Conservation (phyloP, 1,140 invertebrate species). For the Zophobas morio region DNA sequence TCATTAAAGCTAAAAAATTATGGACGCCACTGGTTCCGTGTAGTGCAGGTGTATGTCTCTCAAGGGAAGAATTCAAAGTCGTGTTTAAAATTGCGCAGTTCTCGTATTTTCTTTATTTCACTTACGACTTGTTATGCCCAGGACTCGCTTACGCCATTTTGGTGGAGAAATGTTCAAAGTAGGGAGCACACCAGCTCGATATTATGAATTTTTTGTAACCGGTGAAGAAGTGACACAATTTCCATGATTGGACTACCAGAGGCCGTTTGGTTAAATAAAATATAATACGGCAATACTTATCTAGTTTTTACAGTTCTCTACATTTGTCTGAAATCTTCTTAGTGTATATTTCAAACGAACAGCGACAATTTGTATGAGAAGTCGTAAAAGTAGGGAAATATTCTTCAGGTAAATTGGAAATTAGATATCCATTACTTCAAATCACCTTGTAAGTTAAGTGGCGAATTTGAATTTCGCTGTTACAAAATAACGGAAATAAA, state of each 20-base stretch:
- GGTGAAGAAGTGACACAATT: slow-evolving; percentile 49
- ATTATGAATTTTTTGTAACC: slow-evolving; percentile 47
- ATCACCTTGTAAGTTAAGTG: too few relatives aligned
- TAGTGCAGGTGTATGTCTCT: slow-evolving; percentile 34
- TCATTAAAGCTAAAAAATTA: slow-evolving; percentile 43
- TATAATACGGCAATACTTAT: slow-evolving; percentile 24
- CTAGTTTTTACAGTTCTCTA: not conserved
- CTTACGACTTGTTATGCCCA: slow-evolving; percentile 44
- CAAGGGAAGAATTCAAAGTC: slow-evolving; percentile 47
- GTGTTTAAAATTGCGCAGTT: slow-evolving; percentile 45
- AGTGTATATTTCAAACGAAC: not conserved
- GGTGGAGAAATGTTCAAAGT: slow-evolving; percentile 14
- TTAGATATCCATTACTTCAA: too few relatives aligned
- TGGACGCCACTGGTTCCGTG: slow-evolving; percentile 22
- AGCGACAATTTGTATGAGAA: not conserved
- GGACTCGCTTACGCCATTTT: slow-evolving; percentile 2
- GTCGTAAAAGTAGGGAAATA: too few relatives aligned
- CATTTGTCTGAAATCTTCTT: not conserved
- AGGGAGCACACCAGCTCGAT: slow-evolving; percentile 26
- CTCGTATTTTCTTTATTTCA: slow-evolving; percentile 44
- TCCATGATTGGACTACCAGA: slow-evolving; percentile 43
- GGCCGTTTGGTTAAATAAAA: slow-evolving; percentile 47
- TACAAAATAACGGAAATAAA: too few relatives aligned
- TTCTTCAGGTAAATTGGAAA: too few relatives aligned
- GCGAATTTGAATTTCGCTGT: too few relatives aligned